A percentile compares a stretch with the other conserved stretches of the same genome.
These are phyloP conservation scores for Thalassoma bifasciatum DNA, from an alignment of 2,113 vertebrate genomes.

Conservation along the genomic window DNA sequence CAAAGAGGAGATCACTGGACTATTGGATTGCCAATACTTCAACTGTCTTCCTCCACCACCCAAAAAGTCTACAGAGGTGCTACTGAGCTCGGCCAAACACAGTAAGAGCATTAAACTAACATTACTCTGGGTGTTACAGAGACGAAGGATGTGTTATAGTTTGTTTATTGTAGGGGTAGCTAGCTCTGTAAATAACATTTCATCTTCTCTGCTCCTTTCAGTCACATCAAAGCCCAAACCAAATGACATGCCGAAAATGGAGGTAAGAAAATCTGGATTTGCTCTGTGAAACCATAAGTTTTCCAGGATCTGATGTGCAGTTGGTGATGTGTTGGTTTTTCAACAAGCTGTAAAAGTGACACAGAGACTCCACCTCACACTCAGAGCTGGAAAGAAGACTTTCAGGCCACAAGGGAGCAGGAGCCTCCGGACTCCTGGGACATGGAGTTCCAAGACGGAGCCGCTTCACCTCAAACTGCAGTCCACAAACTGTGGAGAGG, in stretches of 20 bases:
- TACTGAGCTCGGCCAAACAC: background rate
- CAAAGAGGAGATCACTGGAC: conserved; percentile 88
- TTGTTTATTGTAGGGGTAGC: too few relatives aligned
- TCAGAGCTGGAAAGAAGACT: conserved; percentile 84
- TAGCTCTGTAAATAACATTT: background rate
- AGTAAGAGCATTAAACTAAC: conserved; percentile 51
- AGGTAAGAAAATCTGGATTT: conserved; percentile 81
- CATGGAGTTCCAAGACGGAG: conserved; percentile 68
- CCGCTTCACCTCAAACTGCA: conserved; percentile 48
- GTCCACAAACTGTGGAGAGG: conserved; percentile 85
- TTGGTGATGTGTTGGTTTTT: conserved; percentile 84
- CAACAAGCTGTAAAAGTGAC: conserved; percentile 88
- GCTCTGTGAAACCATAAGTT: background rate
- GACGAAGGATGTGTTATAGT: too few relatives aligned
- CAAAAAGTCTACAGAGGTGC: conserved; percentile 51
- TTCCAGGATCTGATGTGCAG: conserved; percentile 27
- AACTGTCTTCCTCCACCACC: conserved; percentile 85
- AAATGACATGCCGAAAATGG: conserved; percentile 82
- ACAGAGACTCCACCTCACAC: conserved; percentile 58
- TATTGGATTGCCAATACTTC: conserved; percentile 92
- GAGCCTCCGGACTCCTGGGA: conserved; percentile 91
- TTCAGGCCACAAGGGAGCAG: conserved; percentile 78
- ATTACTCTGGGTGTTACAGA: too few relatives aligned
- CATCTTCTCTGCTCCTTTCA: conserved; percentile 36
- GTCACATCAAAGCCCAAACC: conserved; percentile 77